Percentiles rank a stretch among this genome's conserved stretches.
phyloP scores from a whole-genome alignment of 2,113 vertebrate species.

The Peromyscus leucopus region DNA sequence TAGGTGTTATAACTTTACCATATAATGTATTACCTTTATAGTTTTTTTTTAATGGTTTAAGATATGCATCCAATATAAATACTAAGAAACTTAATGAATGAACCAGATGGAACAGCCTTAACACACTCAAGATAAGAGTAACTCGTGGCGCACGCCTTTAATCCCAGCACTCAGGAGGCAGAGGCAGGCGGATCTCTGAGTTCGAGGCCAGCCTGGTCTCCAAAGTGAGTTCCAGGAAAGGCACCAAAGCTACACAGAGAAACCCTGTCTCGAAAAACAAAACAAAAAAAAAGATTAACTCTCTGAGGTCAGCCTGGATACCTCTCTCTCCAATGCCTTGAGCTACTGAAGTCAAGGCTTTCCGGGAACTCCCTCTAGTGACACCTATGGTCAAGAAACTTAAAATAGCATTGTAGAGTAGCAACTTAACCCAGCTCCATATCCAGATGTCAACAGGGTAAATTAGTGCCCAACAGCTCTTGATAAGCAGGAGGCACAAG shows the following conservation, averaged over 20 bases:
- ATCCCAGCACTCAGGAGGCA: too few relatives aligned
- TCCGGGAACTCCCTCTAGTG: neutral
- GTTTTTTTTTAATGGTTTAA: neutral
- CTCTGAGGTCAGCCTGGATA: neutral
- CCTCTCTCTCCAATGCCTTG: neutral
- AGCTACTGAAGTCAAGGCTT: neutral
- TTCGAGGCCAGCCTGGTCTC: too few relatives aligned
- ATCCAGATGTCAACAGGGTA: neutral
- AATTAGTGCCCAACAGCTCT: neutral
- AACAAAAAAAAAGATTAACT: too few relatives aligned
- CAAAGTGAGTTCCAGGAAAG: too few relatives aligned
- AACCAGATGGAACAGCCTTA: neutral
- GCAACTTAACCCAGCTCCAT: neutral
- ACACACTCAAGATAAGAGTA: neutral
- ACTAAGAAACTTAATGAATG: slow-evolving; percentile 37
- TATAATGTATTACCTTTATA: slow-evolving; percentile 16
- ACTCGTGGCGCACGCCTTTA: too few relatives aligned
- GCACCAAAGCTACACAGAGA: too few relatives aligned
- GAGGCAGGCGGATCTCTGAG: too few relatives aligned
- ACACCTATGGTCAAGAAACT: neutral
- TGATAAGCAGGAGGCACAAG: neutral
- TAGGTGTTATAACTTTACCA: slow-evolving; percentile 29
- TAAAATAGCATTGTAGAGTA: neutral
- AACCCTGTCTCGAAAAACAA: too few relatives aligned
- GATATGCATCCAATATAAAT: slow-evolving; percentile 5